phyloP scores from a whole-genome alignment of 2,888 invertebrate genomes.

The Lasius fuliginosus region DNA sequence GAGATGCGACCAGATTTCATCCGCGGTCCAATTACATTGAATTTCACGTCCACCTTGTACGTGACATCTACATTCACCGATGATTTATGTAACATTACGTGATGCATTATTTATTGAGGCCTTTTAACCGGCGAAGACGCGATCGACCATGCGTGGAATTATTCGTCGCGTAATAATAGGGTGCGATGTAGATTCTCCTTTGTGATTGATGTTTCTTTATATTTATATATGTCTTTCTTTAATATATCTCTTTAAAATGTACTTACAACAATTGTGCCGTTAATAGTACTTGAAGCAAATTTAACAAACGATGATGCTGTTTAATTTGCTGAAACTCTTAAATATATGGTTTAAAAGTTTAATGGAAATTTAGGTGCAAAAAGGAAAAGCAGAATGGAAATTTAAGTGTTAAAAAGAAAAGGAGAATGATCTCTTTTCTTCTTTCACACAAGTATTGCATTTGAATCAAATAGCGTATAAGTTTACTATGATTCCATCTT shows the following conservation, averaged over 20 bases:
- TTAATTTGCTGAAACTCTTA: neutral
- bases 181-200: neutral
- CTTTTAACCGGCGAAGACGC: constrained; percentile 36
- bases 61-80: constrained; percentile 46
- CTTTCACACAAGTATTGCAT: neutral
- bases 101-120: constrained; percentile 53
- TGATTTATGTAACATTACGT: constrained; percentile 49
- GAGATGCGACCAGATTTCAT: constrained; percentile 56
- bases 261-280: neutral
- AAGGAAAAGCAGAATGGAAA: neutral
- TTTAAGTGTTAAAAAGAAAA: neutral
- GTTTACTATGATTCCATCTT: neutral
- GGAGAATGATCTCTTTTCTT: neutral
- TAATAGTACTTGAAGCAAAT: neutral
- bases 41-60: constrained; percentile 64
- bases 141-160: constrained; percentile 28
- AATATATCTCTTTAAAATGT: neutral
- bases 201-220: neutral
- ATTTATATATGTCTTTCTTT: neutral
- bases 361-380: neutral
- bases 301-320: neutral
- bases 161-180: constrained; percentile 25
- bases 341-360: constrained; percentile 5
- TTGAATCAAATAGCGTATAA: neutral
- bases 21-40: constrained; percentile 66